Evolutionary conservation across 92 coral and sea anemone genomes (phyloP).

Genomic region (Pocillopora grandis): DNA sequence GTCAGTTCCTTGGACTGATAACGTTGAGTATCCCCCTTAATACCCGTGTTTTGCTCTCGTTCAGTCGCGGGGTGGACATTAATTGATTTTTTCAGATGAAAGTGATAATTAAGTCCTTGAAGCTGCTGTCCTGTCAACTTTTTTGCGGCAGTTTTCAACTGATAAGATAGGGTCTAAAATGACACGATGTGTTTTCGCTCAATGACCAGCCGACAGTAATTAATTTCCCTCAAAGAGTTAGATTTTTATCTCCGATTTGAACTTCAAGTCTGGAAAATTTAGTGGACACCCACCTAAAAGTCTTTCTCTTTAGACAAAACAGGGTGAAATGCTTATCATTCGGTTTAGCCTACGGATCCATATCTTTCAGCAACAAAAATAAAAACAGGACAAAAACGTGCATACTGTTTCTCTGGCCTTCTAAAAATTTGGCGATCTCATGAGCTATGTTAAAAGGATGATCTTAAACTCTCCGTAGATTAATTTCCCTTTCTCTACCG

Average conservation of each 20-base stretch:
- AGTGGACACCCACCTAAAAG: conserved; percentile 21
- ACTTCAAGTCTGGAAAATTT: not conserved
- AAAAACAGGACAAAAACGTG: not conserved
- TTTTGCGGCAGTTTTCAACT: conserved; percentile 10
- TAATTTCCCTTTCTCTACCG: not conserved
- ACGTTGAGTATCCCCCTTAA: not conserved
- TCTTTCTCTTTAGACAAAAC: not conserved
- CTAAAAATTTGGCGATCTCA: not conserved
- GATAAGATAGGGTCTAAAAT: conserved; percentile 17
- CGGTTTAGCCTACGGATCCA: not conserved
- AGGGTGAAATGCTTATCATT: not conserved
- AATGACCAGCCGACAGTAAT: conserved; percentile 45
- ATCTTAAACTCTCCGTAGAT: conserved; percentile 2
- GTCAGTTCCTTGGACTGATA: conserved; percentile 6
- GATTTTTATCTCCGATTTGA: conserved; percentile 20
- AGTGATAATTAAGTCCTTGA: conserved; percentile 13
- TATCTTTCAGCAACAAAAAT: not conserved
- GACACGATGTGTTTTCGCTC: conserved; percentile 8
- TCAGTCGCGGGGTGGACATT: conserved; percentile 34
- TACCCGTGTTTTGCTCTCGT: not conserved
- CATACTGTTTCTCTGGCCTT: not conserved
- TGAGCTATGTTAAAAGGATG: conserved; percentile 4
- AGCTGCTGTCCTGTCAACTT: not conserved
- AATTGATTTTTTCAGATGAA: conserved; percentile 36
- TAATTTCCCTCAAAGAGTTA: conserved; percentile 21